Evolutionary conservation across 2,888 invertebrate genomes (phyloP).

Genomic region (Eurois occulta): DNA sequence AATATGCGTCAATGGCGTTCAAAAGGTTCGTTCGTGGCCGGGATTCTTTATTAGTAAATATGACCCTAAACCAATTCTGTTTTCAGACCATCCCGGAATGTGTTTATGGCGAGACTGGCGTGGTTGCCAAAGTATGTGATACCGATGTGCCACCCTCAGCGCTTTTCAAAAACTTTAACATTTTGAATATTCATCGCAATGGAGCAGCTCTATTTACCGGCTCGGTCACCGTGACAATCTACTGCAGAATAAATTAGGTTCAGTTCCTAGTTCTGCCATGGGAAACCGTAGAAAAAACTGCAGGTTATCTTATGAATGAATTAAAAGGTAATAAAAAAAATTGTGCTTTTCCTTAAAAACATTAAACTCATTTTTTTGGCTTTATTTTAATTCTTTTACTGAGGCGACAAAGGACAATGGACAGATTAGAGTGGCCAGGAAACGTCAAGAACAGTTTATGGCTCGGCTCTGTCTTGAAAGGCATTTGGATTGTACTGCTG

Average conservation of each 20-base stretch:
- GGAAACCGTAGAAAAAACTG: too few relatives aligned
- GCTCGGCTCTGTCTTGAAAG: too few relatives aligned
- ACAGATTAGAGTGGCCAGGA: not conserved
- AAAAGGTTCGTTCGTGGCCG: too few relatives aligned
- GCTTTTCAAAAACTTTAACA: not conserved
- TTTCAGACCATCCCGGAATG: conserved; percentile 1
- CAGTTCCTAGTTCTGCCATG: too few relatives aligned
- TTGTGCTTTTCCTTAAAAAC: not conserved
- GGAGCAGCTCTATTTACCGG: not conserved
- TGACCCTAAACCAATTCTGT: not conserved
- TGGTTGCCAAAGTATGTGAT: not conserved
- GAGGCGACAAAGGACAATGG: too few relatives aligned
- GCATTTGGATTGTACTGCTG: conserved; percentile 8
- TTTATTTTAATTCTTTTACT: not conserved
- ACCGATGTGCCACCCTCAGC: not conserved
- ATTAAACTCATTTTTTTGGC: not conserved
- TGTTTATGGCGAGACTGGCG: not conserved
- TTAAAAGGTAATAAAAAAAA: not conserved
- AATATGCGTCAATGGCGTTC: too few relatives aligned
- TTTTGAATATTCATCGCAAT: not conserved
- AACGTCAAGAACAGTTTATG: not conserved
- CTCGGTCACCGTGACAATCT: not conserved
- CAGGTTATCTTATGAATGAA: too few relatives aligned
- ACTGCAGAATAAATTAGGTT: not conserved
- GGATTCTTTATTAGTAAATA: not conserved